phyloP scores from a whole-genome alignment of 2,888 invertebrate species.

The Drosophila yooni region DNA sequence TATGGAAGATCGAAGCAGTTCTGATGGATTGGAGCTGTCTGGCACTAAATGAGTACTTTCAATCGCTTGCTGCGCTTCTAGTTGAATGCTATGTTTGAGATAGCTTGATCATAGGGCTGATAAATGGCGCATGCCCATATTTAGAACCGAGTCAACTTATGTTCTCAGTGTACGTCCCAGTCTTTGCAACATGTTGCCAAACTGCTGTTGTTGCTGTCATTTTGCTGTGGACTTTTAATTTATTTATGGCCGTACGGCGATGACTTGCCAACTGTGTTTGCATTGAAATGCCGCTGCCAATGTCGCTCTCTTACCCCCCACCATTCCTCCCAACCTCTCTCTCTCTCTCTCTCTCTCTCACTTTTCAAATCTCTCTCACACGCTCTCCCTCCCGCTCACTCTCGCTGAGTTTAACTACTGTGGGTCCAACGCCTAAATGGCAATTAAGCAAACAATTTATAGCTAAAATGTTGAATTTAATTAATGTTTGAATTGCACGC shows the following conservation, averaged over 20 bases:
- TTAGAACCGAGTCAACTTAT: neutral
- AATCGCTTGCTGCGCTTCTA: neutral
- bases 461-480: constrained; percentile 76
- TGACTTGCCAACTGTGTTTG: constrained; percentile 66
- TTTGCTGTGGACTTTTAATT: constrained; percentile 78
- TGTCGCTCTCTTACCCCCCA: neutral
- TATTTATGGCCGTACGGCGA: constrained; percentile 74
- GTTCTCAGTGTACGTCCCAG: constrained; percentile 11
- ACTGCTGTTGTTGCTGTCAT: constrained; percentile 72
- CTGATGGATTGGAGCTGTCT: neutral
- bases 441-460: constrained; percentile 79
- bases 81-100: neutral
- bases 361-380: neutral
- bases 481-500: constrained; percentile 78
- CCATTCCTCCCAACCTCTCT: neutral
- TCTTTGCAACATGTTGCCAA: constrained; percentile 61
- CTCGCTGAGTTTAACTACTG: constrained; percentile 5
- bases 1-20: neutral
- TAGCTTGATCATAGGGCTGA: neutral
- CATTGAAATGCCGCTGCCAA: constrained; percentile 54
- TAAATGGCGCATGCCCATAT: neutral
- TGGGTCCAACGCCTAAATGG: constrained; percentile 66
- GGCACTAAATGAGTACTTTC: neutral
- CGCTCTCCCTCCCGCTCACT: neutral
- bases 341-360: neutral